Evolutionary conservation across 92 coral and sea anemone genomes (phyloP).

Genomic region (Anthopleura xanthogrammica): DNA sequence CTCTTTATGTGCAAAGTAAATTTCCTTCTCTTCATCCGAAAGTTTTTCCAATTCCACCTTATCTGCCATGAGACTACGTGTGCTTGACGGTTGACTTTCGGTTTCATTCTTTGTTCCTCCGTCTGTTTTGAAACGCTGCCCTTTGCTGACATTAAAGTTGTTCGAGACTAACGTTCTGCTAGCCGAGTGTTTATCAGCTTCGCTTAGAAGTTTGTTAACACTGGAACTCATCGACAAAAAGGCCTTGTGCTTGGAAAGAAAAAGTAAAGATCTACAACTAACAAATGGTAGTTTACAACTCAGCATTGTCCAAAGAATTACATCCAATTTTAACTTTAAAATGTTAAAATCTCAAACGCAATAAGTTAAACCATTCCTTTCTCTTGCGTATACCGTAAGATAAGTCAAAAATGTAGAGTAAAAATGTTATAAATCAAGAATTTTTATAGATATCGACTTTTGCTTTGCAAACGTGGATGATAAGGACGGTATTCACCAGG

Average conservation of each 20-base stretch:
- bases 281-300: neutral
- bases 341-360: neutral
- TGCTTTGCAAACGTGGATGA: neutral
- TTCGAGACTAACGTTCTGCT: neutral
- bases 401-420: neutral
- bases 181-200: neutral
- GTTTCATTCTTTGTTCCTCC: neutral
- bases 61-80: neutral
- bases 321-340: neutral
- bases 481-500: neutral
- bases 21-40: slow-evolving; percentile 69
- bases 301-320: neutral
- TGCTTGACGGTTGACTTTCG: neutral
- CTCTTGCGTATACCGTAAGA: neutral
- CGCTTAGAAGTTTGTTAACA: neutral
- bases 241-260: neutral
- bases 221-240: neutral
- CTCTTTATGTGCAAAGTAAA: slow-evolving; percentile 62
- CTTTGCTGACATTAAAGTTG: neutral
- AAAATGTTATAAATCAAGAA: neutral
- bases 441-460: neutral
- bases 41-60: slow-evolving; percentile 37
- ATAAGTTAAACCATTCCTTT: neutral
- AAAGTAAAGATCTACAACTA: too few relatives aligned
- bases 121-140: neutral